These are phyloP conservation scores for Chrysaora quinquecirrha DNA, from an alignment of 30 jellyfish, hydroid and myxozoan genomes.

Conservation along the genomic window DNA sequence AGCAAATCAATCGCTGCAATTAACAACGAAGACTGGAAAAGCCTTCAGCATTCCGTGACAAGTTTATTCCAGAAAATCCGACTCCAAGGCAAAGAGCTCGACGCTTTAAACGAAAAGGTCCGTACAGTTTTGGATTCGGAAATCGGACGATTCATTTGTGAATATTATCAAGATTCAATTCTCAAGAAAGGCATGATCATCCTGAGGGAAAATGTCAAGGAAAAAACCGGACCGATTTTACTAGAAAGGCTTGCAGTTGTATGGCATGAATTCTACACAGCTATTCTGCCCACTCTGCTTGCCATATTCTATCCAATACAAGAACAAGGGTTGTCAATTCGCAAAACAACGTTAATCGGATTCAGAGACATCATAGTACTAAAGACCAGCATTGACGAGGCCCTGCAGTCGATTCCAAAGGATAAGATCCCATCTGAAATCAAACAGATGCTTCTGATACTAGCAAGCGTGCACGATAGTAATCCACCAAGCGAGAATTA, in stretches of 20 bases:
- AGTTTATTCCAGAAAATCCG: slow-evolving; percentile 74
- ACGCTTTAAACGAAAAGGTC: slow-evolving; percentile 76
- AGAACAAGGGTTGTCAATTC: slow-evolving; percentile 82
- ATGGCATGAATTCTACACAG: slow-evolving; percentile 86
- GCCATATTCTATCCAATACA: slow-evolving; percentile 92
- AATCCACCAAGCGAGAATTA: slow-evolving; percentile 88
- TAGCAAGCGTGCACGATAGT: slow-evolving; percentile 89
- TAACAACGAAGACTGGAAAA: slow-evolving; percentile 90
- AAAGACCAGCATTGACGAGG: slow-evolving; percentile 82
- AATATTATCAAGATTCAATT: slow-evolving; percentile 81
- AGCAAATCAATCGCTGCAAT: slow-evolving; percentile 79
- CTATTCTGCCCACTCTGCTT: slow-evolving; percentile 74
- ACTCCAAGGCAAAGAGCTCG: slow-evolving; percentile 74
- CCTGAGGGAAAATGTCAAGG: slow-evolving; percentile 77
- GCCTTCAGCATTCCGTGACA: slow-evolving; percentile 77
- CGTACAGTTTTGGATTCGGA: slow-evolving; percentile 83
- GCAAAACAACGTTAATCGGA: slow-evolving; percentile 84
- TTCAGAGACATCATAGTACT: slow-evolving; percentile 88
- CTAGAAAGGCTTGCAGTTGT: slow-evolving; percentile 74
- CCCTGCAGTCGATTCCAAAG: slow-evolving; percentile 60
- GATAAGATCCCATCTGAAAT: slow-evolving; percentile 71
- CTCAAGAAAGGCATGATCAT: slow-evolving; percentile 89
- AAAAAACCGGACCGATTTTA: slow-evolving; percentile 75
- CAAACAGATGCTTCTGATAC: slow-evolving; percentile 82
- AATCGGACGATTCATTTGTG: slow-evolving; percentile 75